A percentile compares a stretch with the other conserved stretches of the same genome.
Conservation (phyloP, 1,140 invertebrate species). For the Dinoponera quadriceps region DNA sequence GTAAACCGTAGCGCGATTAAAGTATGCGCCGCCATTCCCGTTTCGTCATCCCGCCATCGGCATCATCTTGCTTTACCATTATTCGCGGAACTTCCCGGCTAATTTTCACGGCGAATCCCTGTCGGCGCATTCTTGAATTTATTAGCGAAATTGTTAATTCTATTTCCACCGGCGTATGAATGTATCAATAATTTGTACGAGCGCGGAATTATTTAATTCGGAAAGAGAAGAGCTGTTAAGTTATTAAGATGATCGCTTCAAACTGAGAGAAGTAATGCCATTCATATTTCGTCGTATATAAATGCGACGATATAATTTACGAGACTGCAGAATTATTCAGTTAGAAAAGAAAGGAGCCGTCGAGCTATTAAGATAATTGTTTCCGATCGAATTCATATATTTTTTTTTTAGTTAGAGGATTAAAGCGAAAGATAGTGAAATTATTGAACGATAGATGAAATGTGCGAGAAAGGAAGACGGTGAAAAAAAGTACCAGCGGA, state of each 20-base stretch:
- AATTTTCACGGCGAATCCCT: neutral
- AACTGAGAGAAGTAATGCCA: neutral
- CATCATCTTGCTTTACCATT: neutral
- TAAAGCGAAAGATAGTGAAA: slow-evolving; percentile 5
- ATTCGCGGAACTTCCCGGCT: neutral
- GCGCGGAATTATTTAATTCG: neutral
- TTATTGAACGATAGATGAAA: slow-evolving; percentile 60
- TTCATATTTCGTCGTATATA: neutral
- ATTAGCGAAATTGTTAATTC: neutral
- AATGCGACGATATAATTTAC: neutral
- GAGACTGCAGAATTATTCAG: neutral
- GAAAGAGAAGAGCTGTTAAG: neutral
- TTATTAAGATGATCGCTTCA: neutral
- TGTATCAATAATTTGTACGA: neutral
- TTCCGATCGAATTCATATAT: neutral
- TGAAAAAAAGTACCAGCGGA: neutral
- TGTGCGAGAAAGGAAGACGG: neutral
- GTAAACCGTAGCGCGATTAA: slow-evolving; percentile 8
- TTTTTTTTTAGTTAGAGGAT: neutral
- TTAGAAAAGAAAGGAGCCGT: neutral
- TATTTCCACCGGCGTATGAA: neutral
- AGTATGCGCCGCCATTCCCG: neutral
- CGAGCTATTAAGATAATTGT: slow-evolving; percentile 5
- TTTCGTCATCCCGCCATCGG: neutral
- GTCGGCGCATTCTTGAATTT: neutral